phyloP scores from a whole-genome alignment of 2,888 invertebrate species.

The Caenorhabditis japonica region DNA sequence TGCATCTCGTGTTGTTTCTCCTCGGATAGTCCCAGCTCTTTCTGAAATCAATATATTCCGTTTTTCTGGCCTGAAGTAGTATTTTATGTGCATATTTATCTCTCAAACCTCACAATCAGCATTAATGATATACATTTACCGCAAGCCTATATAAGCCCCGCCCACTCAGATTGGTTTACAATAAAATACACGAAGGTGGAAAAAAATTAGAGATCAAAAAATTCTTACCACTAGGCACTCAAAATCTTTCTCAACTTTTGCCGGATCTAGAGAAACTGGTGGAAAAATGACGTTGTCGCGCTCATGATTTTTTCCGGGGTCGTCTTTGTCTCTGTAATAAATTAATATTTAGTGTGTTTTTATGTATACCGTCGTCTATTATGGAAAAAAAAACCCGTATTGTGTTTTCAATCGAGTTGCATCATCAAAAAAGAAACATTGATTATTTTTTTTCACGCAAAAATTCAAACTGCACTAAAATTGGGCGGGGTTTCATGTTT shows the following conservation, averaged over 20 bases:
- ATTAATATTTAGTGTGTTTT: background rate
- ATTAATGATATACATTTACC: conserved; percentile 26
- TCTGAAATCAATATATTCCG: conserved; percentile 52
- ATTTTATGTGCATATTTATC: too few species aligned
- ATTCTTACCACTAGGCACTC: conserved; percentile 19
- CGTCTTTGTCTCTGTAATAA: conserved; percentile 48
- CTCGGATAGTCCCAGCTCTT: conserved; percentile 71
- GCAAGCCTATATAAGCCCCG: too few species aligned
- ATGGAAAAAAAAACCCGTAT: too few species aligned
- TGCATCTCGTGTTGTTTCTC: conserved; percentile 68
- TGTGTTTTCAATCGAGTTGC: too few species aligned
- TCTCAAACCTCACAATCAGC: too few species aligned
- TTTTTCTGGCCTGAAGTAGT: background rate
- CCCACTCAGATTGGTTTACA: too few species aligned
- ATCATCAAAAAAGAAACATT: too few species aligned
- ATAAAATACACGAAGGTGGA: too few species aligned
- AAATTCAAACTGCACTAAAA: too few species aligned
- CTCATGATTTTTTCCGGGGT: conserved; percentile 24
- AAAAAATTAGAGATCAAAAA: too few species aligned
- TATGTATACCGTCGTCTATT: background rate
- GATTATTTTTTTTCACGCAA: too few species aligned
- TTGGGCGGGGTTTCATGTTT: too few species aligned
- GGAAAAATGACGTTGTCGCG: conserved; percentile 35
- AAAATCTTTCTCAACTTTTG: conserved; percentile 50
- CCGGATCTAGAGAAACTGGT: conserved; percentile 36